A percentile compares a stretch with the other conserved stretches of the same genome.
These are phyloP conservation scores for Iguana delicatissima DNA, from an alignment of 2,797 vertebrate genomes.

Conservation along the genomic window DNA sequence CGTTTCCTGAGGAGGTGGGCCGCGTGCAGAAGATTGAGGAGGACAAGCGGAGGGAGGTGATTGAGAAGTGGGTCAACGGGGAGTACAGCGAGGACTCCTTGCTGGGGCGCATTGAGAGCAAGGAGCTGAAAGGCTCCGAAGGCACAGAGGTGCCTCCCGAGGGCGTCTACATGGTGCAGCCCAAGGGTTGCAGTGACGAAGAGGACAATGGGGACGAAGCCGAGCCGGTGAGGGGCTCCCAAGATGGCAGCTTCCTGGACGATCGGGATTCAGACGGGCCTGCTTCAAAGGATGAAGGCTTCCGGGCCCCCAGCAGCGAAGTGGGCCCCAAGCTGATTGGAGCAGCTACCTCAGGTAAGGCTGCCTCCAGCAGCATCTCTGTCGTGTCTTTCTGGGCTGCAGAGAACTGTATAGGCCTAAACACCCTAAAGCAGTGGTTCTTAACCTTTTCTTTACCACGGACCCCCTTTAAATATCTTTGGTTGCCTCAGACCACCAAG, in stretches of 20 bases:
- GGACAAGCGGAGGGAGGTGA: conserved; percentile 96
- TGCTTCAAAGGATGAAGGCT: conserved; percentile 84
- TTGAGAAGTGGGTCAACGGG: conserved; percentile 99
- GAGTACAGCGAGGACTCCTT: conserved; percentile 92
- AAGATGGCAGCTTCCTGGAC: conserved; percentile 83
- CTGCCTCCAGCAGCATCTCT: not conserved
- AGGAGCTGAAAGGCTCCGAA: conserved; percentile 75
- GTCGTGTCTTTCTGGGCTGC: accelerated
- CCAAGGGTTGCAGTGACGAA: conserved; percentile 96
- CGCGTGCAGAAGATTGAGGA: conserved; percentile 90
- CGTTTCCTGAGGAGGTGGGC: conserved; percentile 84
- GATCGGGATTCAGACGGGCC: conserved; percentile 86
- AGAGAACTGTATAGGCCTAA: accelerated
- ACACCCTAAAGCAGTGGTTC: too few relatives aligned
- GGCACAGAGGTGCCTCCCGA: conserved; percentile 88
- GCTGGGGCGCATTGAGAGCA: conserved; percentile 78
- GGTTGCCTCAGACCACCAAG: too few relatives aligned
- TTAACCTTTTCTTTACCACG: too few relatives aligned
- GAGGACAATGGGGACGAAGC: conserved; percentile 89
- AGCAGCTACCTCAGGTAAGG: conserved; percentile 78
- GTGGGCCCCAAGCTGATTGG: conserved; percentile 80
- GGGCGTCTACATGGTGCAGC: conserved; percentile 98
- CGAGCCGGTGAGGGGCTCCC: conserved; percentile 75
- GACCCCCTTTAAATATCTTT: too few relatives aligned
- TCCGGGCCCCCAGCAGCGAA: conserved; percentile 79